Evolutionary conservation across 2,797 vertebrate species (phyloP).

Genomic region (Arnoldichthys spilopterus): DNA sequence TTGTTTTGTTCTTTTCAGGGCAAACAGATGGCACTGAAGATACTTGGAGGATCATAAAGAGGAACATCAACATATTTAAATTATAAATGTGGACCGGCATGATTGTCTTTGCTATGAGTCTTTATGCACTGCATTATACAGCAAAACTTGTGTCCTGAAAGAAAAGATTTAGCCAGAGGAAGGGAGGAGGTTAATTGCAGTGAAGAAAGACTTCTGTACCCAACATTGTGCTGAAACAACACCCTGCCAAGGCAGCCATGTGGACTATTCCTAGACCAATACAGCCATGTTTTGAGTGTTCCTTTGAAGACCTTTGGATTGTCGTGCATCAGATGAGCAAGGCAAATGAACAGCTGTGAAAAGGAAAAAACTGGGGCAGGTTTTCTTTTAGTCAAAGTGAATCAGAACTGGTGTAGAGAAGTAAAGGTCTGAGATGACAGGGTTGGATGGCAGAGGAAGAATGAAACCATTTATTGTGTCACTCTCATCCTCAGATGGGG

Average conservation of each 20-base stretch:
- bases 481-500: conserved; percentile 9
- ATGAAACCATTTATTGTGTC: conserved; percentile 3
- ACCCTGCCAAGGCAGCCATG: background rate
- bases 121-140: background rate
- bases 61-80: background rate
- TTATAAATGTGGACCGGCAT: background rate
- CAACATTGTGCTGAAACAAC: background rate
- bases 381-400: conserved; percentile 37
- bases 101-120: background rate
- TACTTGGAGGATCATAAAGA: background rate
- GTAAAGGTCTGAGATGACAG: conserved; percentile 24
- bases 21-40: background rate
- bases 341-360: background rate
- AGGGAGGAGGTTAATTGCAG: background rate
- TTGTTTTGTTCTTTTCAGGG: conserved; percentile 22
- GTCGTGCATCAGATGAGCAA: conserved; percentile 24
- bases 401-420: conserved; percentile 21
- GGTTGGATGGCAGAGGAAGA: conserved; percentile 14
- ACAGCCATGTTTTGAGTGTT: background rate
- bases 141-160: background rate
- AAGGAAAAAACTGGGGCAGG: conserved; percentile 36
- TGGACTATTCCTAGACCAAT: background rate
- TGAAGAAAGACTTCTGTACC: background rate
- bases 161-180: background rate
- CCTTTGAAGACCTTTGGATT: conserved; percentile 21